phyloP scores from a whole-genome alignment of 2,888 invertebrate genomes.

The Alcis repandata region DNA sequence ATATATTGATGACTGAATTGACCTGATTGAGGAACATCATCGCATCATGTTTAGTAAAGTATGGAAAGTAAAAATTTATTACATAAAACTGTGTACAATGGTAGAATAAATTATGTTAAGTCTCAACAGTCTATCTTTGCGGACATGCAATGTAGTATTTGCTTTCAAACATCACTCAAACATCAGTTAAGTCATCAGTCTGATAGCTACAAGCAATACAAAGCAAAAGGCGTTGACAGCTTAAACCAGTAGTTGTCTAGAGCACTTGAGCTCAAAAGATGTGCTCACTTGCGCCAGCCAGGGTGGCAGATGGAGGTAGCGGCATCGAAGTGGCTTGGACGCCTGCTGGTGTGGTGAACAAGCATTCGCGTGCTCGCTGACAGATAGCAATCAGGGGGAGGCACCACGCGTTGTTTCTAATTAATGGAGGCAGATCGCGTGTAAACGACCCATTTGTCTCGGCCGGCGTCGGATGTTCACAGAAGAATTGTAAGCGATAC shows the following conservation, averaged over 20 bases:
- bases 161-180: no score
- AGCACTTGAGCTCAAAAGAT: neutral
- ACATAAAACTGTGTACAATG: no score
- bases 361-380: conserved; percentile 77
- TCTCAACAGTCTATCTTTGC: no score
- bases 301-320: conserved; percentile 9
- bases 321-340: conserved; percentile 28
- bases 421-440: conserved; percentile 81
- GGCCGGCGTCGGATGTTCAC: conserved; percentile 77
- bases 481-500: conserved; percentile 83
- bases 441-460: conserved; percentile 79
- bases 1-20: no score
- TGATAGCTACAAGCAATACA: no score
- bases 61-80: no score
- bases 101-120: no score
- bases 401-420: conserved; percentile 78
- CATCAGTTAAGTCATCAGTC: no score
- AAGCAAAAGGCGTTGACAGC: neutral
- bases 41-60: no score
- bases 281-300: neutral
- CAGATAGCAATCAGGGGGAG: conserved; percentile 78
- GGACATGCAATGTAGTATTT: no score
- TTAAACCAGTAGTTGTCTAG: neutral
- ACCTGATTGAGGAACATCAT: no score
- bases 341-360: conserved; percentile 52